A percentile compares a stretch with the other conserved stretches of the same genome.
phyloP scores from a whole-genome alignment of 2,797 vertebrate species.

The Acanthiza pusilla region DNA sequence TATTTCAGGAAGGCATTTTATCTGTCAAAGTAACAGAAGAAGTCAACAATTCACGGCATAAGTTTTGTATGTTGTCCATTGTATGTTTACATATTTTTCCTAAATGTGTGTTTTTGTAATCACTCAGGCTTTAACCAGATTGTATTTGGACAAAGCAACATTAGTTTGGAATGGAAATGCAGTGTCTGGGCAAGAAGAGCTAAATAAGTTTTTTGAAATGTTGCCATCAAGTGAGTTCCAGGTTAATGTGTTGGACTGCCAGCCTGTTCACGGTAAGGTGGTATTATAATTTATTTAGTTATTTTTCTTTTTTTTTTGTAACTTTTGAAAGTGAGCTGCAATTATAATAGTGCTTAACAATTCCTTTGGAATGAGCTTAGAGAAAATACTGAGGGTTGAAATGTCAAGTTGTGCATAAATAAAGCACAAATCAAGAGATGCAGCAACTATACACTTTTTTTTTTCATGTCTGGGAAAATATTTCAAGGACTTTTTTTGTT shows the following conservation, averaged over 20 bases:
- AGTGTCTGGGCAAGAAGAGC: slow-evolving; percentile 85
- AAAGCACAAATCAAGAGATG: background rate
- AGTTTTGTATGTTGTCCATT: background rate
- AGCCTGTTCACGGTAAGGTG: slow-evolving; percentile 87
- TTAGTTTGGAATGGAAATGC: slow-evolving; percentile 96
- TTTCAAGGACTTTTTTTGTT: background rate
- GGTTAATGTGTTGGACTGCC: slow-evolving; percentile 90
- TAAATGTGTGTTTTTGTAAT: background rate
- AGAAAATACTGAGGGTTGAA: background rate
- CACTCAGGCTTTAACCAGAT: slow-evolving; percentile 84
- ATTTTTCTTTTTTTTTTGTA: background rate
- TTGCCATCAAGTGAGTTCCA: slow-evolving; percentile 95
- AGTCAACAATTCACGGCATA: background rate
- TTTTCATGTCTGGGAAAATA: background rate
- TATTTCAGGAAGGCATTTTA: background rate
- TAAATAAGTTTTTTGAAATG: slow-evolving; percentile 93
- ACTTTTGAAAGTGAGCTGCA: background rate
- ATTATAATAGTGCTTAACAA: background rate
- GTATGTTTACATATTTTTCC: background rate
- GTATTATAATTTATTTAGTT: background rate
- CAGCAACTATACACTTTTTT: background rate
- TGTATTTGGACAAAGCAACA: slow-evolving; percentile 93
- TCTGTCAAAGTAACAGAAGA: background rate
- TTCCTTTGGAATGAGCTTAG: background rate
- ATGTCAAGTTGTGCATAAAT: background rate